Conservation (phyloP, 1,140 invertebrate genomes). For the Saccostrea echinata region DNA sequence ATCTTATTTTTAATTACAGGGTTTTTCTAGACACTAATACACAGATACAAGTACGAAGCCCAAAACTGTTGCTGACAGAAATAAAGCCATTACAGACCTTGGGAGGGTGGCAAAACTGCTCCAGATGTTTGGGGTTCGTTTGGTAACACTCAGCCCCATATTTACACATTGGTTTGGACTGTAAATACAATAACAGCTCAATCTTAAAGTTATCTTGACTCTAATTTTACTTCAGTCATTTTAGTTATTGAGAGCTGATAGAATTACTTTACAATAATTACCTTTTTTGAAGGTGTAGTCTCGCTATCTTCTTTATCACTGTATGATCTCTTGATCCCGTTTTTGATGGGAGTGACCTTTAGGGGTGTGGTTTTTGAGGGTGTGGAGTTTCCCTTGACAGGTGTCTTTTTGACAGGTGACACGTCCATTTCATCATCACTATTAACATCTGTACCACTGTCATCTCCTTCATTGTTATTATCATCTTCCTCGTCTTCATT, state of each 20-base stretch:
- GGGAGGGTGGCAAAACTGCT: slow-evolving; percentile 66
- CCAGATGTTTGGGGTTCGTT: slow-evolving; percentile 68
- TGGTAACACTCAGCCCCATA: slow-evolving; percentile 76
- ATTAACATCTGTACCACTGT: slow-evolving; percentile 43
- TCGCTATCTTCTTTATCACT: neutral
- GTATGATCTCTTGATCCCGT: neutral
- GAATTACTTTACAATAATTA: neutral
- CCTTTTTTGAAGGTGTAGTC: slow-evolving; percentile 38
- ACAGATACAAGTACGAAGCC: no score
- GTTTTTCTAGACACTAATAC: no score
- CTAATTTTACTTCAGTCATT: neutral
- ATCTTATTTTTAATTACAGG: neutral
- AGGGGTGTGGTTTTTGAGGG: slow-evolving; percentile 23
- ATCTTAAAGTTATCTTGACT: neutral
- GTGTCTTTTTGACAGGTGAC: slow-evolving; percentile 46
- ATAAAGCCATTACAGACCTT: slow-evolving; percentile 18
- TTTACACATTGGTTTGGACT: slow-evolving; percentile 71
- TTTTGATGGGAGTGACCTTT: slow-evolving; percentile 40
- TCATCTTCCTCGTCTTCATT: slow-evolving; percentile 54
- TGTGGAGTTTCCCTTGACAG: neutral
- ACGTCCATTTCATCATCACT: slow-evolving; percentile 45
- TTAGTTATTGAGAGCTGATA: neutral
- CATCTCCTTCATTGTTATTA: slow-evolving; percentile 52
- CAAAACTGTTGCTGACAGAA: no score
- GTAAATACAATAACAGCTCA: slow-evolving; percentile 40